Conservation (phyloP, 1,140 invertebrate species). For the Anadara kagoshimensis region DNA sequence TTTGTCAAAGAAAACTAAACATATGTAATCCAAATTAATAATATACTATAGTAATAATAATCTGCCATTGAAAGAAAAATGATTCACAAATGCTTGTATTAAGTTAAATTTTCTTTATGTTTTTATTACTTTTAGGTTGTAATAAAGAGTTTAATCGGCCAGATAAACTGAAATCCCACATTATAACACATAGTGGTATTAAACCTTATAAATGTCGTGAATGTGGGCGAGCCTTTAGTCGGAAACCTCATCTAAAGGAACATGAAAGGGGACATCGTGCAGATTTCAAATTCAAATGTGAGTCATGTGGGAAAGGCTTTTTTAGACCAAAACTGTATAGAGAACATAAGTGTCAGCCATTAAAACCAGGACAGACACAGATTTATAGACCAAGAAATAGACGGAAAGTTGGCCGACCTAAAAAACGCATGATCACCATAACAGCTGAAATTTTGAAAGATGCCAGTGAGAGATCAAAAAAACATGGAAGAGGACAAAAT, state of each 20-base stretch:
- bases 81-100: not conserved
- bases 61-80: no score
- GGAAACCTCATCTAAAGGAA: conserved; percentile 67
- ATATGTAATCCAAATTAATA: no score
- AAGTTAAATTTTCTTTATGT: not conserved
- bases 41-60: no score
- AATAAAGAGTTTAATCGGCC: conserved; percentile 80
- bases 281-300: conserved; percentile 74
- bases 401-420: conserved; percentile 62
- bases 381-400: conserved; percentile 35
- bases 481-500: conserved; percentile 8
- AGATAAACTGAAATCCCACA: conserved; percentile 75
- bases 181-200: conserved; percentile 72
- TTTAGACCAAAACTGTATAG: conserved; percentile 64
- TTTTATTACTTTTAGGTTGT: conserved; percentile 76
- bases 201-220: conserved; percentile 77
- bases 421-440: conserved; percentile 55
- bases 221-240: conserved; percentile 78
- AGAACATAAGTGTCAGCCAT: conserved; percentile 64
- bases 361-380: conserved; percentile 37
- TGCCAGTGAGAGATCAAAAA: not conserved
- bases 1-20: no score
- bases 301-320: conserved; percentile 78
- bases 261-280: conserved; percentile 68
- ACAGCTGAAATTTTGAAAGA: conserved; percentile 4